A percentile compares a stretch with the other conserved stretches of the same genome.
Evolutionary conservation across 2,113 vertebrate genomes (phyloP).

Genomic region (Menidia beryllina): DNA sequence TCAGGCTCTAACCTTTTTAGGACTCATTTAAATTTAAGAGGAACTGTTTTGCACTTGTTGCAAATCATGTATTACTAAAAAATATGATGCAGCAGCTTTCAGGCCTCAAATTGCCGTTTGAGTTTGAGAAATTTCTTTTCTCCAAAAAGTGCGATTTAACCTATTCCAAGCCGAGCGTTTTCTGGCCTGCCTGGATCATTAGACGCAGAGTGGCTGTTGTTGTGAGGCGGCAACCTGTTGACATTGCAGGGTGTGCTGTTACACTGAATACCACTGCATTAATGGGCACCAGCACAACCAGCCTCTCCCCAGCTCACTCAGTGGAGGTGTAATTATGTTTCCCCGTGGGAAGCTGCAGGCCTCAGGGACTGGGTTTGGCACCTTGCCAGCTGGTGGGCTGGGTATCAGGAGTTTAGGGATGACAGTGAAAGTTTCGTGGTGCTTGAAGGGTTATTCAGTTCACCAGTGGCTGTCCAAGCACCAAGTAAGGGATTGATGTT

Average conservation of each 20-base stretch:
- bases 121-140: too few relatives aligned
- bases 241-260: slow-evolving; percentile 65
- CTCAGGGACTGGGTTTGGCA: slow-evolving; percentile 43
- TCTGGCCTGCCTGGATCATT: slow-evolving; percentile 25
- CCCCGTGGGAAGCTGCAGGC: slow-evolving; percentile 51
- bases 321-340: slow-evolving; percentile 64
- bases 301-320: slow-evolving; percentile 30
- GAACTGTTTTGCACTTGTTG: neutral
- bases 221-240: slow-evolving; percentile 53
- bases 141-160: slow-evolving; percentile 18
- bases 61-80: neutral
- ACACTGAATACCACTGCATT: slow-evolving; percentile 42
- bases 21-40: too few relatives aligned
- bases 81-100: neutral
- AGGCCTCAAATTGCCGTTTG: neutral
- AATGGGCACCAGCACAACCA: slow-evolving; percentile 47
- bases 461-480: neutral
- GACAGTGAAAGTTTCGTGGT: slow-evolving; percentile 12
- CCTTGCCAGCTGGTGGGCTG: slow-evolving; percentile 40
- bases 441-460: slow-evolving; percentile 13
- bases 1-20: too few relatives aligned
- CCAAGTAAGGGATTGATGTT: slow-evolving; percentile 4
- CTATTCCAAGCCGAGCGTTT: neutral
- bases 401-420: slow-evolving; percentile 23
- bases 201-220: slow-evolving; percentile 44